Evolutionary conservation across 2,888 invertebrate genomes (phyloP), one percentile per base, ranked within the genome.

Genomic region (Nomada goodeniana): DNA sequence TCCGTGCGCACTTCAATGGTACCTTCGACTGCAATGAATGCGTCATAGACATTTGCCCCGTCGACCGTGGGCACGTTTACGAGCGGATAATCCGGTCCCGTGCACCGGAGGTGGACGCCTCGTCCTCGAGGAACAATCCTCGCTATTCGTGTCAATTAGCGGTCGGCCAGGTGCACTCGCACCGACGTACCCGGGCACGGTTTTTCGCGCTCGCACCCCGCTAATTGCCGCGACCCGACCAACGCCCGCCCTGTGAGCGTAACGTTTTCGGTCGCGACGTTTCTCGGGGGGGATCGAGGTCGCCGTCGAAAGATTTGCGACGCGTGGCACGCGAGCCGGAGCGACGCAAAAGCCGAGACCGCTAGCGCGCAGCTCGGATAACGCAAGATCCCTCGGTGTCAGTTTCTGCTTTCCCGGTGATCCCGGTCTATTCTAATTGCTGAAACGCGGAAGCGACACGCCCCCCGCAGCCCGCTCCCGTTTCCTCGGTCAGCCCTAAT

Each of bases 91-190:
- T 82, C 70, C 69, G 68, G 83, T 7, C 36, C 63, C 23, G 57
- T 53, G 71, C 69, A 29, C 53, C 61, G n/a, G 10, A 18, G 42
- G 69, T 71, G 55, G 57, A 70, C 76, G 76, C 82, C 71, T 77
- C 76, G 85, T 88, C 88, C 85, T 86, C 85, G 82, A 53, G 61
- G 81, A 83, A 84, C 79, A 82, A 88, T 86, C 81, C 74, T 55
- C 68, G 84, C 80, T 80, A 88, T 89, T 86, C 80, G 86, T 84
- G 86, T 81, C 87, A 88, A 88, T 89, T 89, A 89, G 83, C 86
- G 69, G 52, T 23, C 73, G 75, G 50, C 68, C 85, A 85, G 89
- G 89, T 88, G 89, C 87, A 80, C 72, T 74, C 55, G 87, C 42
- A 87, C 80, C 71, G 69, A 70, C 74, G 29, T 18, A 53, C 59